Percentiles rank a stretch among this genome's conserved stretches.
Conservation (phyloP, 2,113 vertebrate genomes). For the Mustela nigripes region DNA sequence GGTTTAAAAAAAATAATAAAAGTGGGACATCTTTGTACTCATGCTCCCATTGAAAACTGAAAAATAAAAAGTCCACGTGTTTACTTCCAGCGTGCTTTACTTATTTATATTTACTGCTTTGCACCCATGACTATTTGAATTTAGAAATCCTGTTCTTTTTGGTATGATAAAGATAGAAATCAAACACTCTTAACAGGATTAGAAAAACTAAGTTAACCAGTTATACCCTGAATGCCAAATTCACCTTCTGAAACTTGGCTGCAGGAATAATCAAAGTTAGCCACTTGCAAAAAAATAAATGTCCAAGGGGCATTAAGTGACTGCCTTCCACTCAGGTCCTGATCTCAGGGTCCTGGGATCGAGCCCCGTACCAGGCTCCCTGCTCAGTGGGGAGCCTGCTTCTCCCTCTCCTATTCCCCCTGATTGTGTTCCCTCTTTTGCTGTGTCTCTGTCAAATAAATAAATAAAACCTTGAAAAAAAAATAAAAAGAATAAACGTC, state of each 20-base stretch:
- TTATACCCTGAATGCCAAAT: constrained; percentile 9
- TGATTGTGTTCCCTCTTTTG: too few species aligned
- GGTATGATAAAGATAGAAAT: neutral
- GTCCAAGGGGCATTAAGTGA: too few species aligned
- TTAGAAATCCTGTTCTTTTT: neutral
- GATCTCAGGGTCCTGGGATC: too few species aligned
- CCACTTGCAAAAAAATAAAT: neutral
- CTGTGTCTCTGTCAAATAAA: too few species aligned
- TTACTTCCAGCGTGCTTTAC: neutral
- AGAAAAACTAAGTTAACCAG: constrained; percentile 35
- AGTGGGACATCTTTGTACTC: neutral
- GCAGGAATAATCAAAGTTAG: neutral
- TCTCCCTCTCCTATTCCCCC: too few species aligned
- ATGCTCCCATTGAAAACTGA: neutral
- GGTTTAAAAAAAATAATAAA: neutral
- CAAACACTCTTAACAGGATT: neutral
- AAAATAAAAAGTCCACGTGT: neutral
- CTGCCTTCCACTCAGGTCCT: too few species aligned
- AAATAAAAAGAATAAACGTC: neutral
- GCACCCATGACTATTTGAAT: neutral
- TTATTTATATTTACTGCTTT: neutral
- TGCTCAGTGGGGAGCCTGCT: too few species aligned
- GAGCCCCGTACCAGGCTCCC: too few species aligned
- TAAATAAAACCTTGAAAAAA: too few species aligned
- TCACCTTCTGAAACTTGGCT: neutral